Base-by-base conservation (phyloP, 2,888 invertebrate genomes). In the Fragum fragum region DNA sequence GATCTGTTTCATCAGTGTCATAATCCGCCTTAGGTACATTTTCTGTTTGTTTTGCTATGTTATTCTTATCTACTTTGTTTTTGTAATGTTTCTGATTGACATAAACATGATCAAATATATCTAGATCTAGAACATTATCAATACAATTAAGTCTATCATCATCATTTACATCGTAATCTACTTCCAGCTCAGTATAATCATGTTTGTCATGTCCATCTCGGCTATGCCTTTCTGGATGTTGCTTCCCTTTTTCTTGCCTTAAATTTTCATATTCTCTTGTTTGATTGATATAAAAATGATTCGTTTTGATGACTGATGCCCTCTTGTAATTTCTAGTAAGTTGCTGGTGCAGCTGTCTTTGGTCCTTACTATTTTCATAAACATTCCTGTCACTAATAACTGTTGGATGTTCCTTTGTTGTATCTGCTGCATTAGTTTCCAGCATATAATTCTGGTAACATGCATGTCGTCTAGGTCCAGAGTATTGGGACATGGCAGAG, bases 391-490 rank as follows among this genome's bases (percentile, higher is more conserved):
- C n/a, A n/a, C 11, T 59, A 18, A 61, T 61, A 11, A 18, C 2
- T 32, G 29, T 16, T 32, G 29, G 16, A 32, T 16, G n/a, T 18
- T 32, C 29, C 32, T 61, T 16, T n/a, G 47, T 47, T 21, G 73
- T 72, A 55, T 73, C 68, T 36, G 61, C 71, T 57, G 63, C 73
- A 69, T 70, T 63, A 14, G 71, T 77, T 57, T 86, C 81, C 47
- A 79, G 73, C 83, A 79, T 81, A 63, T 74, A 81, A 23, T 86
- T 83, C 68, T 76, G 81, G 66, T 83, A 76, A 18, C 73, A 79
- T 28, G 76, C 73, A 72, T 73, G 79, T 66, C 76, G 32, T 28
- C 39, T 73, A 18, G 75, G 42, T 53, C 61, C 69, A 18, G 79
- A 70, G 59, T 66, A 69, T 11, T 61, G 59, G 18, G 59, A 39